Evolutionary conservation across 2,113 vertebrate species (phyloP).

Genomic region (Indicator maculatus): DNA sequence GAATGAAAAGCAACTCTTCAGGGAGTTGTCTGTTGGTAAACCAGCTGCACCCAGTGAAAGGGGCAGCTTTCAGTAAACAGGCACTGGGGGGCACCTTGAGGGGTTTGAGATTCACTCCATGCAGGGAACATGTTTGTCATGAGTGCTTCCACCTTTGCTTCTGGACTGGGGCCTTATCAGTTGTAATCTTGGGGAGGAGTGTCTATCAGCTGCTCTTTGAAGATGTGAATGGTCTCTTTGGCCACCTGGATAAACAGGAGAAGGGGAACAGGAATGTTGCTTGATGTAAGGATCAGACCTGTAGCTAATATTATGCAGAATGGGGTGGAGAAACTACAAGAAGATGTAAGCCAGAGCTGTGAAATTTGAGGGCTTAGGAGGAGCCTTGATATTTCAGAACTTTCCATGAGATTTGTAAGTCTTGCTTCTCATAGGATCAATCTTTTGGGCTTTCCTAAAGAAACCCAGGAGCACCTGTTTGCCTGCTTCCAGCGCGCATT

Average conservation of each 20-base stretch:
- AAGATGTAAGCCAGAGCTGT: neutral
- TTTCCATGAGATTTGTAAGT: neutral
- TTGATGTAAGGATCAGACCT: neutral
- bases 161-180: neutral
- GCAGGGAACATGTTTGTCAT: neutral
- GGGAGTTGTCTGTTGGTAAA: neutral
- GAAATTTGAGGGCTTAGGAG: neutral
- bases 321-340: neutral
- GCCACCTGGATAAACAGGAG: neutral
- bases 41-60: neutral
- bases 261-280: neutral
- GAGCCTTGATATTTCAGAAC: neutral
- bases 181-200: neutral
- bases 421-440: neutral
- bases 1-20: neutral
- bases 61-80: neutral
- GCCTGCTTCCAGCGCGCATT: neutral
- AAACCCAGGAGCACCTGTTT: neutral
- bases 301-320: neutral
- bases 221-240: neutral
- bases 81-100: neutral
- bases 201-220: neutral
- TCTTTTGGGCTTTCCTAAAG: neutral
- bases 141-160: neutral
- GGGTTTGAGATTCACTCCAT: neutral